Evolutionary conservation across 2,113 vertebrate genomes (phyloP).

Genomic region (Mionectes macconnelli): DNA sequence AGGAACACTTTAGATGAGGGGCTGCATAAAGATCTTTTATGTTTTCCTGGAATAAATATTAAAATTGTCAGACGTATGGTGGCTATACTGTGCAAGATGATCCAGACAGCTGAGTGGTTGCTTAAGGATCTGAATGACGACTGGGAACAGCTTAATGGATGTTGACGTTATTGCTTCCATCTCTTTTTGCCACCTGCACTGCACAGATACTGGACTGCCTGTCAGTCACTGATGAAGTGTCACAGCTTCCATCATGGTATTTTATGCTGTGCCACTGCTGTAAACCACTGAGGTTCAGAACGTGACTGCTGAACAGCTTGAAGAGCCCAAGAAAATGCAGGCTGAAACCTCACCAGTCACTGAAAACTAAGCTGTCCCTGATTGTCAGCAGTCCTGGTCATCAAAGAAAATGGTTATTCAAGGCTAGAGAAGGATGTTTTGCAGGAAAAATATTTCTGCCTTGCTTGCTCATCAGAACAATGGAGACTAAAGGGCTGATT

Average conservation of each 20-base stretch:
- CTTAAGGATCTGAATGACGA: slow-evolving; percentile 37
- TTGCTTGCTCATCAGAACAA: background rate
- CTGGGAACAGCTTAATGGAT: slow-evolving; percentile 25
- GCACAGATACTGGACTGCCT: slow-evolving; percentile 45
- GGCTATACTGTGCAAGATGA: background rate
- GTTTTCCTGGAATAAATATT: slow-evolving; percentile 1
- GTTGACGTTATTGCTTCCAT: slow-evolving; percentile 39
- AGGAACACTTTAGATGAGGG: background rate
- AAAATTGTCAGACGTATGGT: background rate
- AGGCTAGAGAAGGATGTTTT: background rate
- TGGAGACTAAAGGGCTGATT: background rate
- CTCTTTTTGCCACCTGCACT: slow-evolving; percentile 44
- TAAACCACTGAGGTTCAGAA: background rate
- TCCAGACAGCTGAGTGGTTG: slow-evolving; percentile 7
- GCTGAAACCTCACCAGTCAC: background rate
- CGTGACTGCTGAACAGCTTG: background rate
- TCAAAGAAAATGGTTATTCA: background rate
- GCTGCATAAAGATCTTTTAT: background rate
- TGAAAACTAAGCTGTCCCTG: background rate
- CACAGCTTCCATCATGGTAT: background rate
- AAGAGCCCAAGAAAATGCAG: background rate
- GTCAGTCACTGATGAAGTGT: slow-evolving; percentile 38
- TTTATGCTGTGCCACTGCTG: background rate
- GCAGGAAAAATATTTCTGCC: background rate
- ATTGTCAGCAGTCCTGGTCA: background rate